Evolutionary conservation across 2,888 invertebrate genomes (phyloP), one percentile per base, ranked within the genome.

Genomic region (Folsomia candida): DNA sequence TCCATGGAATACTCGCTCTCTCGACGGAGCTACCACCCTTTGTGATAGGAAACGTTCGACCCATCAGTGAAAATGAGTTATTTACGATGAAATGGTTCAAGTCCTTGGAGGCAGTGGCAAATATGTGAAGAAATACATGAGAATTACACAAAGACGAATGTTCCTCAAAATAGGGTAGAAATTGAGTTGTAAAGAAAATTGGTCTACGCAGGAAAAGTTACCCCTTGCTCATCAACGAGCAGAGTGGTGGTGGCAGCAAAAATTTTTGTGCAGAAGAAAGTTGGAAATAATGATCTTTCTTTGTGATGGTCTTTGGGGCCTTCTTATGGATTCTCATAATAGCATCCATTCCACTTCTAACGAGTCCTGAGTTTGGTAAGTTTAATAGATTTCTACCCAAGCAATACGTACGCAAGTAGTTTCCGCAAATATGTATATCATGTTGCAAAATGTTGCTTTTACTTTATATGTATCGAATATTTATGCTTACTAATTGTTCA

Each of bases 221-320:
- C n/a, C 37, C 37, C 37, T 14, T 37, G 37, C 37, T 37, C n/a
- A n/a, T n/a, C n/a, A n/a, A n/a, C n/a, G 37, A 37, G 4, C 14
- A 37, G 14, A 37, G 37, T 37, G n/a, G n/a, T 37, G 37, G 37
- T 37, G 37, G 37, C 14, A 14, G 37, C 37, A 37, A 4, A 4
- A 14, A 9, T 37, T 37, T 37, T 37, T 37, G 37, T 37, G 37
- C 14, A n/a, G 37, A 37, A 37, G 14, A 37, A 14, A 9, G 37
- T 9, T 37, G 4, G 37, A 37, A 37, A 37, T 37, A 37, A 72
- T 76, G 73, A 68, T 71, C 63, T 63, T 68, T 68, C 70, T 54
- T 72, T 79, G 79, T 79, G 75, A 79, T 79, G 79, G 70, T 79
- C 71, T 74, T 77, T 76, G 77, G 79, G 61, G 76, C 72, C 61